Percentiles rank a stretch among this genome's conserved stretches.
These are phyloP conservation scores for Pinna nobilis DNA, from an alignment of 1,140 invertebrate species.

Conservation along the genomic window DNA sequence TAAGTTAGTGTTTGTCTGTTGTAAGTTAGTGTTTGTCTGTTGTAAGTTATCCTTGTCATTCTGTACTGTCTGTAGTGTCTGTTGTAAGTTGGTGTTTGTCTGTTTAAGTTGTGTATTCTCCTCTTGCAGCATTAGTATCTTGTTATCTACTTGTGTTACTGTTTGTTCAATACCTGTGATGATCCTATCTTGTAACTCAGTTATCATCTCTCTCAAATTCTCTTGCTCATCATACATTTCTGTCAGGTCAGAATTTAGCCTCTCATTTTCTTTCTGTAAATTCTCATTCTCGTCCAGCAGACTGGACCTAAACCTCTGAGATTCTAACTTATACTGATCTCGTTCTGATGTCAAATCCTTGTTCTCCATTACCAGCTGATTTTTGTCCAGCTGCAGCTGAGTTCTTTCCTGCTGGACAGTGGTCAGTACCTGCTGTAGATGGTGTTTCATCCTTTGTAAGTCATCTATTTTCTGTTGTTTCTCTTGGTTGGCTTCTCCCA, in stretches of 20 bases:
- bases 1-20: conserved; percentile 1
- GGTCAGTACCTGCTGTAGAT: neutral
- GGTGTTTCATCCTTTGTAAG: neutral
- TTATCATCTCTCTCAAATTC: too few species aligned
- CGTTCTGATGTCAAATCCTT: neutral
- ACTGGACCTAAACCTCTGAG: neutral
- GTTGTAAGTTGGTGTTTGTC: neutral
- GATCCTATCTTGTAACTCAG: too few species aligned
- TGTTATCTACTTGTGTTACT: neutral
- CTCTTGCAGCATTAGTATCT: neutral
- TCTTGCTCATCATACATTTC: too few species aligned
- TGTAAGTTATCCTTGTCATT: conserved; percentile 10
- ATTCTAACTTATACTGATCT: conserved; percentile 2
- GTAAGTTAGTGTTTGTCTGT: too few species aligned
- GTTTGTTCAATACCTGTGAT: neutral
- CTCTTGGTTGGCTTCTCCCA: neutral
- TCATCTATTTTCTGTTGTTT: neutral
- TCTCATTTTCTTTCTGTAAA: conserved; percentile 8
- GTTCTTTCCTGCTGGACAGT: neutral
- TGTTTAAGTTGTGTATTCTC: conserved; percentile 9
- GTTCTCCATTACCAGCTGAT: neutral
- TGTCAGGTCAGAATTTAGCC: neutral
- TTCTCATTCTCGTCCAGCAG: too few species aligned
- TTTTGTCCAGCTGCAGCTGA: conserved; percentile 1
- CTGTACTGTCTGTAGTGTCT: neutral